These are phyloP conservation scores for Agrotis puta DNA, from an alignment of 2,888 invertebrate species.

Conservation along the genomic window DNA sequence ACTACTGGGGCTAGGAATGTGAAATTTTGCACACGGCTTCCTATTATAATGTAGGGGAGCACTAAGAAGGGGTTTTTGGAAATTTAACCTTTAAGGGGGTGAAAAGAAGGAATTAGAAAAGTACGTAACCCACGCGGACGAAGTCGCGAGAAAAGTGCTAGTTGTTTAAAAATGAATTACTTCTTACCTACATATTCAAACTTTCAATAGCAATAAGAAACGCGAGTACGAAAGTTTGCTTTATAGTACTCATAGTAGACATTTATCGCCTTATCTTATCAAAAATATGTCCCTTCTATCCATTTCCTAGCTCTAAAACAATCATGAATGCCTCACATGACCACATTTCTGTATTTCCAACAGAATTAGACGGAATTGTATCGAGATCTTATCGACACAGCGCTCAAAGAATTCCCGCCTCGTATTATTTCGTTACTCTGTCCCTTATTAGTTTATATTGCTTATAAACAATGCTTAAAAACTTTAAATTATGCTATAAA, in stretches of 20 bases:
- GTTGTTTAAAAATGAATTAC: no score
- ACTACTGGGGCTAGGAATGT: no score
- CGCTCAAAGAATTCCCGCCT: slow-evolving; percentile 63
- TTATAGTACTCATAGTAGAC: no score
- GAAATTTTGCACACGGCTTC: no score
- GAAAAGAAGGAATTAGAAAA: no score
- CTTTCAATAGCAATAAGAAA: slow-evolving; percentile 1
- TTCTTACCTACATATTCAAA: no score
- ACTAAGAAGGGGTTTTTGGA: no score
- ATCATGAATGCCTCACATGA: slow-evolving; percentile 72
- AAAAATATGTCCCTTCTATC: slow-evolving; percentile 18
- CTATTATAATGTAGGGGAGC: no score
- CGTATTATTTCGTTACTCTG: slow-evolving; percentile 69
- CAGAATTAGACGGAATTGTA: slow-evolving; percentile 76
- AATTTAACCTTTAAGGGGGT: no score
- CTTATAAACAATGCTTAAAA: slow-evolving; percentile 71
- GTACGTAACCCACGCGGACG: no score
- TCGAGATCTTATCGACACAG: slow-evolving; percentile 71
- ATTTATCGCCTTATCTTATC: not conserved
- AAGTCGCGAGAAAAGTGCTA: no score
- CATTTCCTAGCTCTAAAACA: slow-evolving; percentile 51
- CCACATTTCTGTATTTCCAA: slow-evolving; percentile 73
- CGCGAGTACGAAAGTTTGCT: not conserved
- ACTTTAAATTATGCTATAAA: slow-evolving; percentile 70
- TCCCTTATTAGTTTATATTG: slow-evolving; percentile 71